Conservation (phyloP, 2,797 vertebrate species). For the Crocidura indochinensis region DNA sequence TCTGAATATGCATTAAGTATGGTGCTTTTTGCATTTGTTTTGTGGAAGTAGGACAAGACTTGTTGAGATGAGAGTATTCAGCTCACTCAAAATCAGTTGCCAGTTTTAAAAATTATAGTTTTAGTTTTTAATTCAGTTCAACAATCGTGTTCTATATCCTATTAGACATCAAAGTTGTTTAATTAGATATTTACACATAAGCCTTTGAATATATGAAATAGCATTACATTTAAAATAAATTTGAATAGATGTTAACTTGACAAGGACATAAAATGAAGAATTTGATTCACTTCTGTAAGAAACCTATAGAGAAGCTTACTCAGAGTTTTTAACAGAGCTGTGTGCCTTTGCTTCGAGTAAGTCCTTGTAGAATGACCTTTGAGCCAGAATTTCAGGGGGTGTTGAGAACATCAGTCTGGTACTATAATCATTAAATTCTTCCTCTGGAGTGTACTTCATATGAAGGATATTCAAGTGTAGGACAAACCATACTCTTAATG, state of each 20-base stretch:
- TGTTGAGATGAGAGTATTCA: not conserved
- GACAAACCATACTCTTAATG: constrained; percentile 83
- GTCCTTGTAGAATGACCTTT: constrained; percentile 83
- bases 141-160: not conserved
- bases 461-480: constrained; percentile 87
- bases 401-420: constrained; percentile 79
- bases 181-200: not conserved
- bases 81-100: not conserved
- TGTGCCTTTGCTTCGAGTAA: constrained; percentile 58
- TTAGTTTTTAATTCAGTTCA: not conserved
- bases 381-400: constrained; percentile 74
- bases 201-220: constrained; percentile 55
- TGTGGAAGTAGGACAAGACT: not conserved
- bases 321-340: constrained; percentile 55
- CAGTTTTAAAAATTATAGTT: constrained; percentile 59
- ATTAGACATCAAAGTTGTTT: constrained; percentile 20
- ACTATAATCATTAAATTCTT: constrained; percentile 86
- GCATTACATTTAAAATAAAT: constrained; percentile 68
- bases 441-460: constrained; percentile 87
- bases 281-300: constrained; percentile 35
- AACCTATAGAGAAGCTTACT: not conserved
- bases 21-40: not conserved
- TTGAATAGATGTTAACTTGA: constrained; percentile 2
- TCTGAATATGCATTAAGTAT: too few species aligned
- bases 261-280: constrained; percentile 57